Conservation (phyloP, 2,113 vertebrate genomes). For the Strigops habroptila region DNA sequence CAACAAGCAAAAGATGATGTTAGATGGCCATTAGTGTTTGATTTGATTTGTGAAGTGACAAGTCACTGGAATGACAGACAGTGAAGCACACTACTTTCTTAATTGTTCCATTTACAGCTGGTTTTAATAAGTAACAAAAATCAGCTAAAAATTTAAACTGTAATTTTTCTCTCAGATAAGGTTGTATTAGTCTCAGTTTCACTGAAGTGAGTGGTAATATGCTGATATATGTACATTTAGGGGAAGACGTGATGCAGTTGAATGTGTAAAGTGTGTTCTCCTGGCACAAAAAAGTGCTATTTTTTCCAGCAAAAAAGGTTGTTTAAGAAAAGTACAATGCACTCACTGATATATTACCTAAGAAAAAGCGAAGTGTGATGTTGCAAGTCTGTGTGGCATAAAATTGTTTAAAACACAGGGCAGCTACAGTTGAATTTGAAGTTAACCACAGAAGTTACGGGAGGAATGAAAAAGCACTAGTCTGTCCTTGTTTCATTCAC, state of each 20-base stretch:
- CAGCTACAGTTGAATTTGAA: background rate
- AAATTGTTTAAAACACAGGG: background rate
- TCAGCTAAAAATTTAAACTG: background rate
- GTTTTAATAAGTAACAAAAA: background rate
- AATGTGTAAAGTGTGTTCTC: background rate
- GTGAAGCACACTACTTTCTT: background rate
- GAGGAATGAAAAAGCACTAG: background rate
- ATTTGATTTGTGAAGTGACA: background rate
- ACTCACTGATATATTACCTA: background rate
- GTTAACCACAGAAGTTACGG: background rate
- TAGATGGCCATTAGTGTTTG: background rate
- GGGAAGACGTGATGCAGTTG: background rate
- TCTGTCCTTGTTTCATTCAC: background rate
- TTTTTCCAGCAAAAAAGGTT: background rate
- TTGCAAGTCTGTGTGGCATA: background rate
- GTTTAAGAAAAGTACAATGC: background rate
- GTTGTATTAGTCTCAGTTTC: background rate
- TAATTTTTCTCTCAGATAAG: background rate
- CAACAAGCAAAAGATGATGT: background rate
- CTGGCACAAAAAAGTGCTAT: background rate
- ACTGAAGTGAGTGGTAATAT: background rate
- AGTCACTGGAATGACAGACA: background rate
- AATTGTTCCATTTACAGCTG: background rate
- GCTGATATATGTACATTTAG: background rate
- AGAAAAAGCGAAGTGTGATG: background rate